phyloP scores from a whole-genome alignment of 2,888 invertebrate species.

The Eupithecia insigniata region DNA sequence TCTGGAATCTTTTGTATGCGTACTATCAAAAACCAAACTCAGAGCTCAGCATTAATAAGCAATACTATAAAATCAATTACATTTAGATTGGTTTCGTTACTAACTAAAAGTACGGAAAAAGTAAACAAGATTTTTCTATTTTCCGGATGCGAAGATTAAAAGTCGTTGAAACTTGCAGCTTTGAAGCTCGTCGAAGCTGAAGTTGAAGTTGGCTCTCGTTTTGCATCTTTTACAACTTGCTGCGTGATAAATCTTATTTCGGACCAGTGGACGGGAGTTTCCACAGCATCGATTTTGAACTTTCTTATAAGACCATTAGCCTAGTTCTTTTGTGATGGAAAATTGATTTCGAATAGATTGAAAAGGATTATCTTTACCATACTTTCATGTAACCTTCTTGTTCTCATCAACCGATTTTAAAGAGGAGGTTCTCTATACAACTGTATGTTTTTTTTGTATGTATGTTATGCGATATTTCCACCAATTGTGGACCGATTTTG shows the following conservation, averaged over 20 bases:
- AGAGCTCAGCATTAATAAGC: too few relatives aligned
- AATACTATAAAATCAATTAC: neutral
- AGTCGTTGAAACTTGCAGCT: conserved; percentile 26
- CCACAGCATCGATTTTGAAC: conserved; percentile 53
- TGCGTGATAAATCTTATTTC: conserved; percentile 52
- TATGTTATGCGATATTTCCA: too few relatives aligned
- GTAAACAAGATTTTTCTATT: neutral
- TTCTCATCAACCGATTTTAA: too few relatives aligned
- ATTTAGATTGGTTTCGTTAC: neutral
- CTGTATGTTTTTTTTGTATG: too few relatives aligned
- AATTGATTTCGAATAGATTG: conserved; percentile 23
- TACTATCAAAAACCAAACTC: too few relatives aligned
- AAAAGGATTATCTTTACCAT: neutral
- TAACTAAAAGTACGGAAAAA: neutral
- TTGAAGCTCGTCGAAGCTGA: conserved; percentile 11
- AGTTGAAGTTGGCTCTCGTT: conserved; percentile 44
- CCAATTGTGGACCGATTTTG: too few relatives aligned
- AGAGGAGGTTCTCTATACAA: too few relatives aligned
- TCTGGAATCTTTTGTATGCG: too few relatives aligned
- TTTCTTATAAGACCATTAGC: conserved; percentile 37
- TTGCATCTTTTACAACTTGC: conserved; percentile 53
- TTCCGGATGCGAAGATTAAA: conserved; percentile 30
- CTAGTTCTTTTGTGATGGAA: conserved; percentile 25
- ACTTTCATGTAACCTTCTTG: neutral
- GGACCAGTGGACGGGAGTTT: conserved; percentile 47